Evolutionary conservation across 1,140 invertebrate genomes (phyloP), one percentile per base, ranked within the genome.

Genomic region (Leptinotarsa lineolata): DNA sequence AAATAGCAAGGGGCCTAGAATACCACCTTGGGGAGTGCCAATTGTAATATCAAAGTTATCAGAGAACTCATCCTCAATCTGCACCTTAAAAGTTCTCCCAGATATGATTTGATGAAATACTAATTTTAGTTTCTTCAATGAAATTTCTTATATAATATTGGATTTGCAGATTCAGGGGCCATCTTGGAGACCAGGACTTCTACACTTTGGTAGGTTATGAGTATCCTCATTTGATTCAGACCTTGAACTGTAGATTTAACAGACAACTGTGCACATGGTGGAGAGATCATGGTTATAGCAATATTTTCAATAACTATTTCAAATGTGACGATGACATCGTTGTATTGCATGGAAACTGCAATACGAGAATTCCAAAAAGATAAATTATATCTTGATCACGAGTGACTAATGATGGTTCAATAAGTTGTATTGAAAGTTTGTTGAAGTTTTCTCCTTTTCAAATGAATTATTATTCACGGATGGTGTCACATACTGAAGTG

Each of bases 161-260:
- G 30, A 39, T 39, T 67, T 67, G 30, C 45, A 68, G 69, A 39
- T 71, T 71, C 20, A 54, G 88, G 80, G 94, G 94, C 11, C 93
- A 96, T 84, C 86, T 96, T 20, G 94, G 94, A 4, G 94, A 95
- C 84, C 94, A 96, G 85, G 94, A 96, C 85, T 95, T 94, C 83
- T 96, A 93, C 80, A 94, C 94, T 0, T 81, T 96, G 24, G 77
- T 95, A 6, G 87, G 87, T 2, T 87, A 83, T 77, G 93, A 95
- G 79, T 86, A 91, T 79, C 91, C 91, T 4, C 86, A 93, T 75
- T 83, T 95, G 21, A 92, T 96, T 79, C 90, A 94, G 81, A 88
- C 88, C 20, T 82, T 96, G 21, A 91, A 93, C 63, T 96, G 94
- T 84, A 88, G 88, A 11, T 95, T 94, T 91, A 96, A 96, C 81